Evolutionary conservation across 2,797 vertebrate genomes (phyloP).

Genomic region (Taenioides sp.): DNA sequence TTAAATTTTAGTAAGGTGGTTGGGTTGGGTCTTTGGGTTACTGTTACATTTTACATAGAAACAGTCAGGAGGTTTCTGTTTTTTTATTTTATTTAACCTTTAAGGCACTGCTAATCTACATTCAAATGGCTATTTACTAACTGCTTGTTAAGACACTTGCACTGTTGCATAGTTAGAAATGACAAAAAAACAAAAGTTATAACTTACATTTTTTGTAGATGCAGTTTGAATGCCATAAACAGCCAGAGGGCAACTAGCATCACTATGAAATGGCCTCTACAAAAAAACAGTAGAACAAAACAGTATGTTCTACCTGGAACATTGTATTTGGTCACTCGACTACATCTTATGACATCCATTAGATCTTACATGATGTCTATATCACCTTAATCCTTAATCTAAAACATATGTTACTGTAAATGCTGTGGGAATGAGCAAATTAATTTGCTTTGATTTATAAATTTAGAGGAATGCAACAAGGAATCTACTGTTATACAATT

Average conservation of each 20-base stretch:
- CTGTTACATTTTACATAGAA: neutral
- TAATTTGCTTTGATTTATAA: slow-evolving; percentile 28
- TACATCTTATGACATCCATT: slow-evolving; percentile 22
- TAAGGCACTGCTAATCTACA: slow-evolving; percentile 54
- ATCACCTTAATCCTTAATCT: slow-evolving; percentile 35
- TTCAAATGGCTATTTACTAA: slow-evolving; percentile 16
- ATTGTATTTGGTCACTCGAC: slow-evolving; percentile 52
- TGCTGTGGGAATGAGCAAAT: slow-evolving; percentile 14
- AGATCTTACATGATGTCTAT: slow-evolving; percentile 24
- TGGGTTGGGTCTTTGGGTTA: neutral
- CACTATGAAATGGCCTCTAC: slow-evolving; percentile 50
- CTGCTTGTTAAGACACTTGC: slow-evolving; percentile 14
- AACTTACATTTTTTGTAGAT: slow-evolving; percentile 35
- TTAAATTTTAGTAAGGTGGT: too few species aligned
- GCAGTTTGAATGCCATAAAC: slow-evolving; percentile 34
- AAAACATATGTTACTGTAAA: slow-evolving; percentile 26
- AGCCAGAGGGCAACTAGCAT: slow-evolving; percentile 54
- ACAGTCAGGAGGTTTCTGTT: neutral
- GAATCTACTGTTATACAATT: neutral
- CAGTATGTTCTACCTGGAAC: slow-evolving; percentile 38
- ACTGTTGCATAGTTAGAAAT: slow-evolving; percentile 26
- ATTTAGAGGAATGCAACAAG: slow-evolving; percentile 33
- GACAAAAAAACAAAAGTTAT: slow-evolving; percentile 7
- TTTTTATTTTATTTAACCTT: neutral
- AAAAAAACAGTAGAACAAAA: slow-evolving; percentile 18